Evolutionary conservation across 2,113 vertebrate genomes (phyloP).

Genomic region (Phycodurus eques): DNA sequence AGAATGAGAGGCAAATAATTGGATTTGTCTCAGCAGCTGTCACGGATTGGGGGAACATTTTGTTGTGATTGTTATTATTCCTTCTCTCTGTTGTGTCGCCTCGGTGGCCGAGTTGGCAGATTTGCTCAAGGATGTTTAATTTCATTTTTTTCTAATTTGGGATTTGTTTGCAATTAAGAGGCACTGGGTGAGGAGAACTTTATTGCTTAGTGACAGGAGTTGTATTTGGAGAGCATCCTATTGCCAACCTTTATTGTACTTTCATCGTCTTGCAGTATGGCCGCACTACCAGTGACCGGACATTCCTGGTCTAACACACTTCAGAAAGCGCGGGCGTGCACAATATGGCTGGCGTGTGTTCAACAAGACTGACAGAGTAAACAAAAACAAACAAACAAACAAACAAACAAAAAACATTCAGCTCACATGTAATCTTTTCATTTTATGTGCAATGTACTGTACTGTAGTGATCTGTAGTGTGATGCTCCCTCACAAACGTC

Average conservation of each 20-base stretch:
- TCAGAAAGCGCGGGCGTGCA: not conserved
- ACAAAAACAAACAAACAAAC: conserved; percentile 14
- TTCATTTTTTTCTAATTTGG: conserved; percentile 44
- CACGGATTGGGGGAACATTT: conserved; percentile 67
- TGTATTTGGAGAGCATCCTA: conserved; percentile 1
- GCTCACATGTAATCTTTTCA: conserved; percentile 26
- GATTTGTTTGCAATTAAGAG: conserved; percentile 53
- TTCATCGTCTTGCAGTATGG: conserved; percentile 75
- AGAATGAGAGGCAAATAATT: conserved; percentile 80
- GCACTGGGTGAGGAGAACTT: conserved; percentile 28
- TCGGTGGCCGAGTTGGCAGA: conserved; percentile 54
- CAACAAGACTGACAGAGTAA: not conserved
- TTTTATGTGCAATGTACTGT: conserved; percentile 16
- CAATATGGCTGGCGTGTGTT: not conserved
- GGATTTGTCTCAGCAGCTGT: conserved; percentile 76
- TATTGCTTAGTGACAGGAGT: conserved; percentile 11
- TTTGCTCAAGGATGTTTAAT: conserved; percentile 62
- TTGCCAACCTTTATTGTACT: conserved; percentile 26
- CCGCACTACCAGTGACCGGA: conserved; percentile 77
- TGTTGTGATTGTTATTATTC: conserved; percentile 70
- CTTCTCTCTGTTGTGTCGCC: conserved; percentile 44
- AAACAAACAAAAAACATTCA: not conserved
- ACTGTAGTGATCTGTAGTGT: too few species aligned
- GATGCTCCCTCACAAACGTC: conserved; percentile 31
- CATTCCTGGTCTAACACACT: conserved; percentile 63